Conservation (phyloP, 2,113 vertebrate species). For the Ictidomys tridecemlineatus region DNA sequence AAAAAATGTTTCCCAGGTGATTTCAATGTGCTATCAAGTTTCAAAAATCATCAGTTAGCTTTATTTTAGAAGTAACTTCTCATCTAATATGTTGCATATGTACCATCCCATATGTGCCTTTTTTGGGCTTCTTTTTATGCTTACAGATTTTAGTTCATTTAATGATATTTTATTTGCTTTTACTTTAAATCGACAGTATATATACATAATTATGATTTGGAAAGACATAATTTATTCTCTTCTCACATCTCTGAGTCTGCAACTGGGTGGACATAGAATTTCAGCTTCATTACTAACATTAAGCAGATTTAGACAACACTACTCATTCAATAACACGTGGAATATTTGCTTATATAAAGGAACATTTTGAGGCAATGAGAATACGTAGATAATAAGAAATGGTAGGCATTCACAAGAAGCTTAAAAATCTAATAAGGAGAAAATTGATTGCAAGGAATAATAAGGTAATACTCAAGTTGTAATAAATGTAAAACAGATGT, state of each 20-base stretch:
- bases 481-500: neutral
- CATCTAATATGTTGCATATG: neutral
- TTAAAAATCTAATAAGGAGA: neutral
- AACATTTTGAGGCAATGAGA: neutral
- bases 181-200: neutral
- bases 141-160: neutral
- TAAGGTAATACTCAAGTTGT: neutral
- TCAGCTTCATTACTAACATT: neutral
- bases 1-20: neutral
- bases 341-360: neutral
- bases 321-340: too few relatives aligned
- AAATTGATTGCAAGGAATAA: neutral
- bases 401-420: neutral
- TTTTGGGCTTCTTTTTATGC: neutral
- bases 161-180: neutral
- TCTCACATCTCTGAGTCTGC: neutral
- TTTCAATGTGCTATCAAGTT: neutral
- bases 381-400: neutral
- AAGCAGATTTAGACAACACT: neutral
- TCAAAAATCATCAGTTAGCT: neutral
- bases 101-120: neutral
- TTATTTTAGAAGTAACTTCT: neutral
- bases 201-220: neutral
- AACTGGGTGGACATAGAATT: neutral
- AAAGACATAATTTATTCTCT: neutral